These are phyloP conservation scores for Oncorhynchus keta DNA, from an alignment of 2,113 vertebrate genomes.

Conservation along the genomic window DNA sequence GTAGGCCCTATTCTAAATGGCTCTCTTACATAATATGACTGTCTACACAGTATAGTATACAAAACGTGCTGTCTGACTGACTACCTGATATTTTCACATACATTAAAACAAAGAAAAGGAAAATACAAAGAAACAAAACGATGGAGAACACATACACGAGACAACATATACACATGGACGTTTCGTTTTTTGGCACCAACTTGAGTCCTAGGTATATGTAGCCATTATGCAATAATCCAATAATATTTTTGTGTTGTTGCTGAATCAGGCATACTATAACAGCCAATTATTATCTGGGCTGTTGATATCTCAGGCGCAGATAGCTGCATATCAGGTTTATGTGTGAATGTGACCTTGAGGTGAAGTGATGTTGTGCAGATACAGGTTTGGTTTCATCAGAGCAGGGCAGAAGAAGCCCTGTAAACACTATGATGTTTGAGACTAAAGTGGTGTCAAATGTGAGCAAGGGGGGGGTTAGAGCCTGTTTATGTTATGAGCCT, in stretches of 20 bases:
- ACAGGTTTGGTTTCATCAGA: background rate
- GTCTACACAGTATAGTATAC: constrained; percentile 1
- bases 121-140: constrained; percentile 31
- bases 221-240: background rate
- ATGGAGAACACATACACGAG: constrained; percentile 51
- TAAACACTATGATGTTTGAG: background rate
- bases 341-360: constrained; percentile 28
- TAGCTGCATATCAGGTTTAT: constrained; percentile 28
- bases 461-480: background rate
- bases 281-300: background rate
- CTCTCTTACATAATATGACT: background rate
- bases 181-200: constrained; percentile 20
- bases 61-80: background rate
- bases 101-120: background rate
- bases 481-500: background rate
- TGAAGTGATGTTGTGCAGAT: constrained; percentile 27
- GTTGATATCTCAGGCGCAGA: constrained; percentile 25
- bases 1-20: background rate
- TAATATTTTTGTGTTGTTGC: constrained; percentile 9
- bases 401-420: background rate
- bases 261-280: constrained; percentile 20
- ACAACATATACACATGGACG: constrained; percentile 35
- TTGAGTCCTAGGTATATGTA: background rate
- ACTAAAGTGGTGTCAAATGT: background rate
- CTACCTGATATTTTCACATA: background rate